Base-by-base conservation (phyloP, 2,888 invertebrate species). In the Miltochrista miniata region DNA sequence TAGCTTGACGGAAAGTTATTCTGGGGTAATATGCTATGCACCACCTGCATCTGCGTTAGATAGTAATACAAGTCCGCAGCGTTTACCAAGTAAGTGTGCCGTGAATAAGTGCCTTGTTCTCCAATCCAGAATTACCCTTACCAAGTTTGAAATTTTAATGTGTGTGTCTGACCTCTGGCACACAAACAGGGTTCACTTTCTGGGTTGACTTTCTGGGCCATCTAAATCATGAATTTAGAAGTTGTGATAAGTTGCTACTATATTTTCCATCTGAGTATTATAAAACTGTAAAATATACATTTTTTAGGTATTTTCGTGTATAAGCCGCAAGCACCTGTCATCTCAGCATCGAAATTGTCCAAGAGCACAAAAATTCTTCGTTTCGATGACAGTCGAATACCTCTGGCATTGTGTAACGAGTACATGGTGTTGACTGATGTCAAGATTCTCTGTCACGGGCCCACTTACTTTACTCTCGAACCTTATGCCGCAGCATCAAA, bases 381-480 rank as follows among this genome's bases (percentile, higher is more conserved):
- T 1, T 2, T 45, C 13, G 45, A 45, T 30, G 13, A 30, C 3
- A 13, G 30, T n/a, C 8, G 8, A 8, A 14, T 45, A 8, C 45
- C 45, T 12, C 13, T 45, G n/a, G 11, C 15, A n/a, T 9, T 45
- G 14, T 30, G 36, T 8, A 10, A 36, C 7, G 36, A 45, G 30
- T 45, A 37, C 14, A 13, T 45, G 13, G n/a, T 45, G 7, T 9
- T 45, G 14, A 45, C 30, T 3, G 36, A 45, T 29, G 45, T 24
- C 0, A 11, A 45, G 1, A 4, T 45, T 0, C 36, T 36, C 11
- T 45, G 45, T 8, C 24, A 1, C 4, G 5, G 7, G 4, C 29
- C 45, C 7, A 30, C 14, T 0, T 45, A 45, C 36, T 45, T 36
- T 4, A 45, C 45, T 8, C 30, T 36, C 7, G 36, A 35, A 8